A percentile compares a stretch with the other conserved stretches of the same genome.
Conservation (phyloP, 2,888 invertebrate genomes). For the Chrysopilus asiliformis region DNA sequence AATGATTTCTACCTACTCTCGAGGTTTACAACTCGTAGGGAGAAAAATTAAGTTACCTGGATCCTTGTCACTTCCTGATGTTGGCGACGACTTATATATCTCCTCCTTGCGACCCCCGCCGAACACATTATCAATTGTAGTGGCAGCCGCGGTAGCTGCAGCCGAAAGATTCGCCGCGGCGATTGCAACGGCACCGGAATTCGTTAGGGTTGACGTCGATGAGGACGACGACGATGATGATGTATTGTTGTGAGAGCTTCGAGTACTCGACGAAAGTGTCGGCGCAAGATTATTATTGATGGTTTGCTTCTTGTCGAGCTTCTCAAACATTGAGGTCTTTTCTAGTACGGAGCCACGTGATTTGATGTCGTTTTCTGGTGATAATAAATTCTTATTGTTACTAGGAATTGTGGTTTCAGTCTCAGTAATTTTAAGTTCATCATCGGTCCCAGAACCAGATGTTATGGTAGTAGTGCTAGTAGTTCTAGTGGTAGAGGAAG, state of each 20-base stretch:
- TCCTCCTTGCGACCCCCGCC: slow-evolving; percentile 19
- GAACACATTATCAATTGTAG: slow-evolving; percentile 17
- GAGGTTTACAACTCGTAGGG: too few relatives aligned
- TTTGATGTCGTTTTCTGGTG: slow-evolving; percentile 28
- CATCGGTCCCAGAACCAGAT: slow-evolving; percentile 7
- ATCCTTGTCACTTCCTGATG: slow-evolving; percentile 17
- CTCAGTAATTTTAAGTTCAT: slow-evolving; percentile 33
- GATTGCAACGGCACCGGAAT: too few relatives aligned
- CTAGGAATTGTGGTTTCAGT: slow-evolving; percentile 15
- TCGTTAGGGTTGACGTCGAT: too few relatives aligned
- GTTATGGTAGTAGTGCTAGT: slow-evolving; percentile 1
- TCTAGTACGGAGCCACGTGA: slow-evolving; percentile 35
- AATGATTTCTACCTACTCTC: too few relatives aligned
- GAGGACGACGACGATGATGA: too few relatives aligned
- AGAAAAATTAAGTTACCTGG: slow-evolving; percentile 22
- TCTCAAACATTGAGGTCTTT: slow-evolving; percentile 36
- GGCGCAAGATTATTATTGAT: slow-evolving; percentile 5
- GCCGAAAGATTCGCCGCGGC: too few relatives aligned
- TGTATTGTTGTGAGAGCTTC: not conserved
- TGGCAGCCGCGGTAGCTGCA: slow-evolving; percentile 9
- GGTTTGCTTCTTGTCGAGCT: slow-evolving; percentile 25
- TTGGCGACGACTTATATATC: slow-evolving; percentile 14
- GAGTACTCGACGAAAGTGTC: slow-evolving; percentile 3
- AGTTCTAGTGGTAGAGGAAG: not conserved
- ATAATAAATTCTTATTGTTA: slow-evolving; percentile 5